A percentile compares a stretch with the other conserved stretches of the same genome.
These are phyloP conservation scores for Tupaia chinensis DNA, from an alignment of 2,113 vertebrate species.

Conservation along the genomic window DNA sequence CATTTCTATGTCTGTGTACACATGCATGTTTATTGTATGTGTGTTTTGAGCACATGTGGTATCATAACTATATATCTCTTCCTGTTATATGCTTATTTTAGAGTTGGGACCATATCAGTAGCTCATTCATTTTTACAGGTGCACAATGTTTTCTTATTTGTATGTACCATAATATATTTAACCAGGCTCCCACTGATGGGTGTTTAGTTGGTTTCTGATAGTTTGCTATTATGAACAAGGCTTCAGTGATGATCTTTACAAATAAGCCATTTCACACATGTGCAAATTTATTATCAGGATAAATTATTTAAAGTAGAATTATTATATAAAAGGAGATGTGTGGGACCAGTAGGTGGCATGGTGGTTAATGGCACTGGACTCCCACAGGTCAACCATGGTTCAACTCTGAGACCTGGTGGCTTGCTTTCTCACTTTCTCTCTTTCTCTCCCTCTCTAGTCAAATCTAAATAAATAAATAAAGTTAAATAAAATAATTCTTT, in stretches of 20 bases:
- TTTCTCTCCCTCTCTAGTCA: no score
- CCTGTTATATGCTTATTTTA: background rate
- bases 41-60: conserved; percentile 27
- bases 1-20: background rate
- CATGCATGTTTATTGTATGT: background rate
- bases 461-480: no score
- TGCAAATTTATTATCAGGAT: conserved; percentile 15
- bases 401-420: no score
- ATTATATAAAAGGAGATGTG: background rate
- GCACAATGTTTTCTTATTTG: background rate
- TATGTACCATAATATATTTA: background rate
- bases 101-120: background rate
- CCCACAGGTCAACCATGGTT: no score
- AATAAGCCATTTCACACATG: background rate
- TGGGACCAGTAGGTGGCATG: no score
- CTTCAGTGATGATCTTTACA: background rate
- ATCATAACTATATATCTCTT: background rate
- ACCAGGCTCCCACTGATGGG: background rate
- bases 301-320: conserved; percentile 11
- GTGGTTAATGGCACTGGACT: no score
- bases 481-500: no score
- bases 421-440: no score
- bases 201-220: conserved; percentile 39
- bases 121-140: background rate
- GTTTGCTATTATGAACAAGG: conserved; percentile 27